A percentile compares a stretch with the other conserved stretches of the same genome.
phyloP scores from a whole-genome alignment of 1,140 invertebrate genomes.

The Aphaenogaster rudis region DNA sequence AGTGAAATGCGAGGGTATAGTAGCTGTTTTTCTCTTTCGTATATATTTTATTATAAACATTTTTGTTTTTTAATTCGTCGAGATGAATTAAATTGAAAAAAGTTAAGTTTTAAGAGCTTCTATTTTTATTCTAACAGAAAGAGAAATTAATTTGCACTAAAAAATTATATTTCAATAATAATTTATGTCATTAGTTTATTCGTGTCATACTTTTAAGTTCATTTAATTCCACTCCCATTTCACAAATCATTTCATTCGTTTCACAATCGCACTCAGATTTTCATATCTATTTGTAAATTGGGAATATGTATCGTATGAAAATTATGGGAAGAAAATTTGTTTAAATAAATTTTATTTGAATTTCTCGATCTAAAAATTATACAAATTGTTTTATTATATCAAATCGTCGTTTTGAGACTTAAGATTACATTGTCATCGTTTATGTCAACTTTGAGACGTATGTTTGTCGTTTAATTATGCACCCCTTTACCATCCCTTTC shows the following conservation, averaged over 20 bases:
- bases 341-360: conserved; percentile 38
- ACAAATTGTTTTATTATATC: background rate
- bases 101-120: background rate
- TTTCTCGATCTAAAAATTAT: conserved; percentile 2
- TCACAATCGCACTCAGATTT: background rate
- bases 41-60: conserved; percentile 12
- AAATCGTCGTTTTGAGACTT: background rate
- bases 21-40: background rate
- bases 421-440: background rate
- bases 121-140: background rate
- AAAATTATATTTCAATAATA: background rate
- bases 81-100: background rate
- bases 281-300: background rate
- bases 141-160: background rate
- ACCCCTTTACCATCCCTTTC: conserved; percentile 7
- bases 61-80: background rate
- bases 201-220: background rate
- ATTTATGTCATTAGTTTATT: background rate
- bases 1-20: background rate
- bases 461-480: conserved; percentile 36
- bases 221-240: conserved; percentile 27
- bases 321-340: background rate
- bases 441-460: conserved; percentile 35
- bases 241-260: background rate
- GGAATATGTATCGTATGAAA: background rate